Evolutionary conservation across 2,888 invertebrate species (phyloP).

Genomic region (Mesoligia furuncula): DNA sequence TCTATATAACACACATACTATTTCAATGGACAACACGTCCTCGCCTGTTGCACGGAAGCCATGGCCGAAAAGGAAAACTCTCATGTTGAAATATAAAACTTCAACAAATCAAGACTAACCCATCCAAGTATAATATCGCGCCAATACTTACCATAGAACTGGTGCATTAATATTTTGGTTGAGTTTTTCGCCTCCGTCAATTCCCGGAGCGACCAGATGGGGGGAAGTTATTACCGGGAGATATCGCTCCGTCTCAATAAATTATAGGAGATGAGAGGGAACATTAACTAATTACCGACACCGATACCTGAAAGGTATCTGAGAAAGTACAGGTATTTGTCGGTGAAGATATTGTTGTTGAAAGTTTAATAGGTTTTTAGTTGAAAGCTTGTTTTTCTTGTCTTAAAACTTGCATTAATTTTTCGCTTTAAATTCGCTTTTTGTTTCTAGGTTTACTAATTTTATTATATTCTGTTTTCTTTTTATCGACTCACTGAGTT

Average conservation of each 20-base stretch:
- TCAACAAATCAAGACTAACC: slow-evolving; percentile 73
- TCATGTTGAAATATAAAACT: not conserved
- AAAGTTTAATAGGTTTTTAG: slow-evolving; percentile 29
- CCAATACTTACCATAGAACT: slow-evolving; percentile 86
- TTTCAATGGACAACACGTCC: not conserved
- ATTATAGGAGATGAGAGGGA: slow-evolving; percentile 88
- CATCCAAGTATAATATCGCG: slow-evolving; percentile 67
- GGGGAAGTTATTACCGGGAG: slow-evolving; percentile 73
- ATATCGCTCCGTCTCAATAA: slow-evolving; percentile 89
- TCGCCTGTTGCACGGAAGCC: not conserved
- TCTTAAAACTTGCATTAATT: not conserved
- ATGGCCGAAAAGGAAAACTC: not conserved
- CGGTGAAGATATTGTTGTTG: slow-evolving; percentile 28
- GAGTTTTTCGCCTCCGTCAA: slow-evolving; percentile 89
- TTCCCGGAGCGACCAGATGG: slow-evolving; percentile 82
- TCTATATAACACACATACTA: not conserved
- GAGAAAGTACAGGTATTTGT: slow-evolving; percentile 45
- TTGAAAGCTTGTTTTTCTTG: not conserved
- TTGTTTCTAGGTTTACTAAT: not conserved
- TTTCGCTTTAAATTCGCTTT: not conserved
- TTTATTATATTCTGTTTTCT: not conserved
- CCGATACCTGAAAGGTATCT: slow-evolving; percentile 79
- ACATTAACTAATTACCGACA: slow-evolving; percentile 90
- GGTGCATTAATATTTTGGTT: slow-evolving; percentile 90
- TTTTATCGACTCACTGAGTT: not conserved